These are phyloP conservation scores for Malurus elegans DNA, from an alignment of 2,113 vertebrate genomes.

Conservation along the genomic window DNA sequence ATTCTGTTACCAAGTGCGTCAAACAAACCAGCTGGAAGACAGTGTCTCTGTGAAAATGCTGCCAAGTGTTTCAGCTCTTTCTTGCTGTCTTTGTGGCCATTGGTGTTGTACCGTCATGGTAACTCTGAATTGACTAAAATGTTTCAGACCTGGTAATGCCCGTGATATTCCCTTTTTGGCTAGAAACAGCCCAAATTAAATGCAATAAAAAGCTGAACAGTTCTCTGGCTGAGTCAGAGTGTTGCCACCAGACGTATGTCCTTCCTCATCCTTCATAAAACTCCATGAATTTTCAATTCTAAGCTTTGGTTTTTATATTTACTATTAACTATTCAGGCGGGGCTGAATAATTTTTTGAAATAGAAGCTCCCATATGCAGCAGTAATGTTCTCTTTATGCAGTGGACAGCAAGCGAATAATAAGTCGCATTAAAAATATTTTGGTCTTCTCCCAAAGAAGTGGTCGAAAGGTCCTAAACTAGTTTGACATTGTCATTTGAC, in stretches of 20 bases:
- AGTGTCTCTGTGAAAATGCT: not conserved
- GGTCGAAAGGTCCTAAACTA: not conserved
- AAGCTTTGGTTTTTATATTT: not conserved
- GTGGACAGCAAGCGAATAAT: accelerated
- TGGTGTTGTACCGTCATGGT: accelerated
- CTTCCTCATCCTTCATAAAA: not conserved
- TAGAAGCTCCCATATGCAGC: not conserved
- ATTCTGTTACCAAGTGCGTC: not conserved
- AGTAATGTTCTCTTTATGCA: not conserved
- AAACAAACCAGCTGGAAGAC: conserved; percentile 14
- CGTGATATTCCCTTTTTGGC: not conserved
- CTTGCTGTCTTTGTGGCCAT: not conserved
- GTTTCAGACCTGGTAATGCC: not conserved
- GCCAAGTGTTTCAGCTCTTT: not conserved
- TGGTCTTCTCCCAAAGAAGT: not conserved
- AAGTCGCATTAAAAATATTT: not conserved
- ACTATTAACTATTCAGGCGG: not conserved
- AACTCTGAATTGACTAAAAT: accelerated
- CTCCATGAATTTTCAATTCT: not conserved
- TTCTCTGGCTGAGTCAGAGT: not conserved
- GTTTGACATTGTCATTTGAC: too few relatives aligned
- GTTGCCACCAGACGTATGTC: not conserved
- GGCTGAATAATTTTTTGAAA: not conserved
- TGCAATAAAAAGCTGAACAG: not conserved
- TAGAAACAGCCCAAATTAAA: not conserved